Evolutionary conservation across 2,888 invertebrate species (phyloP), one percentile per base, ranked within the genome.

Genomic region (Sarcophaga rosellei): DNA sequence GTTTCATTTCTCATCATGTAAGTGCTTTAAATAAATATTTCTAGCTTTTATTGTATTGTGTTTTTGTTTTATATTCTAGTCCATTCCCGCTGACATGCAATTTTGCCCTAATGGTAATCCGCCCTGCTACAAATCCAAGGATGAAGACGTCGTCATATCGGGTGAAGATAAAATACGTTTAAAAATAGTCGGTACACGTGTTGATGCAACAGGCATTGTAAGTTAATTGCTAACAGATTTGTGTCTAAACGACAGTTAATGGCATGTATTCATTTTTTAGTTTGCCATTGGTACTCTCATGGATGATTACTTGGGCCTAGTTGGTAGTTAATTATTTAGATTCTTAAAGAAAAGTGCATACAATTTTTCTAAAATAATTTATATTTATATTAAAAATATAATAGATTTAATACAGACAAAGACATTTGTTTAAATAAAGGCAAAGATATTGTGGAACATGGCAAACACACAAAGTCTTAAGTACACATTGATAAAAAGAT

Each of bases 221-320:
- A 96, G 97, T 95, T 81, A 44, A 87, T 73, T 69, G 47, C 4
- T 76, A 63, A 15, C 59, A 44, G 5, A 12, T 68, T 63, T 4
- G n/a, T n/a, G 20, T 62, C 21, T 12, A 44, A 17, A 62, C 72
- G 23, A 53, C 25, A 70, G 75, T 57, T 17, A 57, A 77, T 45
- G 65, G 4, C 25, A 47, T 11, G 77, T 87, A 88, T 90, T 92
- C 92, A 90, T 90, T 89, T 96, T 96, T 91, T 94, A 98, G 98
- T 99, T 99, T 95, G 99, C 99, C 1, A 99, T 99, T 93, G 99
- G 99, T 88, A 99, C 99, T 0, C 94, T 99, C 76, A 99, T 99
- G 99, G 99, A 99, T 91, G 99, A 99, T 94, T 99, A 97, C 93
- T 94, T 99, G 91, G 99, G 99, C 90, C 94, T 96, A 91, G 95